A percentile compares a stretch with the other conserved stretches of the same genome.
Conservation (phyloP, 2,113 vertebrate genomes). For the Tupaia tana region DNA sequence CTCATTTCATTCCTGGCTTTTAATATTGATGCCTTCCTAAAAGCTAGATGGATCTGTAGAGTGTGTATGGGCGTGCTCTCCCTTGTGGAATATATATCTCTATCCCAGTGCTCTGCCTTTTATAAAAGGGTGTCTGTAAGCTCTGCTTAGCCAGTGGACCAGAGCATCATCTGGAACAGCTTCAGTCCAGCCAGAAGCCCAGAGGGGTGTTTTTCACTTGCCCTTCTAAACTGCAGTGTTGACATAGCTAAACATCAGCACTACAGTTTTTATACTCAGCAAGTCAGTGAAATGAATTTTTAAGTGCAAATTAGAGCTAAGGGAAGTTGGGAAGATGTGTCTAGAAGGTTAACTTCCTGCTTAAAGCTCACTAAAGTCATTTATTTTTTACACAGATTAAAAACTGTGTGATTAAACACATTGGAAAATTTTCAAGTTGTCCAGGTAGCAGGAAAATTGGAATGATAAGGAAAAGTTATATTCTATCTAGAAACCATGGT, state of each 20-base stretch:
- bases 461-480: slow-evolving; percentile 22
- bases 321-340: slow-evolving; percentile 14
- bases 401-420: slow-evolving; percentile 27
- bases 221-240: background rate
- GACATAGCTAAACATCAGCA: slow-evolving; percentile 46
- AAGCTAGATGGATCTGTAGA: background rate
- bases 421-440: slow-evolving; percentile 31
- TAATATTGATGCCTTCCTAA: background rate
- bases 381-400: slow-evolving; percentile 37
- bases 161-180: background rate
- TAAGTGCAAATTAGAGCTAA: slow-evolving; percentile 55
- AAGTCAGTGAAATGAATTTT: slow-evolving; percentile 62
- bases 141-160: background rate
- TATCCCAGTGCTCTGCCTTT: background rate
- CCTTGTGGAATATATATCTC: background rate
- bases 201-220: background rate
- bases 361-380: slow-evolving; percentile 44
- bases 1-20: background rate
- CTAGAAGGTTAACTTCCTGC: slow-evolving; percentile 32
- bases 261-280: slow-evolving; percentile 43
- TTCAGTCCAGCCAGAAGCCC: background rate
- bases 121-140: background rate
- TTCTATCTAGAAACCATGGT: background rate
- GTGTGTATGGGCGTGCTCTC: background rate
- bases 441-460: slow-evolving; percentile 22